Base-by-base conservation (phyloP, 2,113 vertebrate genomes). In the Oxyruncus cristatus region DNA sequence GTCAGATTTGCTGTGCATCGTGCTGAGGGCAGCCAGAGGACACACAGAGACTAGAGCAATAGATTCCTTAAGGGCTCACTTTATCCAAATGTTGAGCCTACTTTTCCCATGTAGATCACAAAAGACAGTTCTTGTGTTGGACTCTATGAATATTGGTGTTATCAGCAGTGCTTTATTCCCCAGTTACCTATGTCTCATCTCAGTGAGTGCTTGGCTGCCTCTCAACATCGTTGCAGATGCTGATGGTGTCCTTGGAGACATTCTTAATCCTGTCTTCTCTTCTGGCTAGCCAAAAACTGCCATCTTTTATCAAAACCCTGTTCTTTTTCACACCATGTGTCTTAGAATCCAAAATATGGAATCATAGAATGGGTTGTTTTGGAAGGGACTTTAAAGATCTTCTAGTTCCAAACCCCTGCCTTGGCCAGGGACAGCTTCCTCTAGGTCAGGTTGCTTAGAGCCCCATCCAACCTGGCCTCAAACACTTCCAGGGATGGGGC, bases 11-110 rank as follows among this genome's bases (percentile, higher is more conserved):
- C 53, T 72, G 53, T 81, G 52, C 0, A 5, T 92, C 82, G 78
- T 2, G 4, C 76, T 4, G 22, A 61, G 93, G 82, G 79, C 85
- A 96, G 93, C 88, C 85, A 96, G 92, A 84, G 95, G 93, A 89
- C 81, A 68, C 21, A 19, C 0, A 3, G 52, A 88, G 63, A 92
- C 35, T 0, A 3, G 61, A 92, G 85, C n/a, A 44, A 37, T 78
- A 68, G 80, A 84, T 72, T 89, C 56, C 86, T 68, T n/a, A 47
- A 75, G 76, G 68, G 39, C 11, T 86, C 6, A 0, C 12, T 73
- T 88, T 52, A 33, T 85, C 79, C 68, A 77, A 84, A 37, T 7
- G 6, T 78, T 78, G 52, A 82, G 53, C 19, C 18, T 3, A 2
- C 15, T 82, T 87, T 89, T 65, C 84, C 46, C 11, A 3, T 22